phyloP scores from a whole-genome alignment of 1,140 invertebrate genomes.

The Ylistrum balloti region DNA sequence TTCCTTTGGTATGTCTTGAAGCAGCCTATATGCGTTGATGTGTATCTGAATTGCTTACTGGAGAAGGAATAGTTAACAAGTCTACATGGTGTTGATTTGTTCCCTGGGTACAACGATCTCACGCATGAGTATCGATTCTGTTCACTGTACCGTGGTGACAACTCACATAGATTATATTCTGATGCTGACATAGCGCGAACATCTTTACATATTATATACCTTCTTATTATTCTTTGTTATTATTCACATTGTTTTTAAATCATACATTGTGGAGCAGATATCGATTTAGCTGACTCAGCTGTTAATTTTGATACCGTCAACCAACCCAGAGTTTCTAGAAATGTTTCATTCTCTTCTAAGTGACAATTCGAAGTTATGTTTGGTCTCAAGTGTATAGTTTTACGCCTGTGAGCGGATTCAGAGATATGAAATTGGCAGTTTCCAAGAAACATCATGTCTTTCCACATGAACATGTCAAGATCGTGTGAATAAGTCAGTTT shows the following conservation, averaged over 20 bases:
- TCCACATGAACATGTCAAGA: background rate
- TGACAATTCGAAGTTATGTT: background rate
- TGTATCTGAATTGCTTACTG: too few species aligned
- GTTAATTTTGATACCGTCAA: background rate
- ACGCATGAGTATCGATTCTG: background rate
- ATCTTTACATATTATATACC: background rate
- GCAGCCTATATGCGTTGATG: too few species aligned
- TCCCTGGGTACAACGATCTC: background rate
- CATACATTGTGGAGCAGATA: background rate
- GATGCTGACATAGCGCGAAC: background rate
- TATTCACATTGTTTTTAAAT: background rate
- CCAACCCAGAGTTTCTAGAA: background rate
- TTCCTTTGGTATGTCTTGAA: too few species aligned
- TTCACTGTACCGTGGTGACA: background rate
- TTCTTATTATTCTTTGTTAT: background rate
- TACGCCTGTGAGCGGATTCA: background rate
- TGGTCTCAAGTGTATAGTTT: background rate
- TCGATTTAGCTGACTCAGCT: slow-evolving; percentile 9
- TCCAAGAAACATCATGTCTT: background rate
- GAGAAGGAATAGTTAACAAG: too few species aligned
- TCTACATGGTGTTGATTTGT: too few species aligned
- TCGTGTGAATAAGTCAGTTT: background rate
- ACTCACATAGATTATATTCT: background rate
- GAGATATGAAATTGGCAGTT: background rate
- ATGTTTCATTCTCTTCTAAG: background rate